phyloP scores from a whole-genome alignment of 2,888 invertebrate genomes.

The Tachina fera region DNA sequence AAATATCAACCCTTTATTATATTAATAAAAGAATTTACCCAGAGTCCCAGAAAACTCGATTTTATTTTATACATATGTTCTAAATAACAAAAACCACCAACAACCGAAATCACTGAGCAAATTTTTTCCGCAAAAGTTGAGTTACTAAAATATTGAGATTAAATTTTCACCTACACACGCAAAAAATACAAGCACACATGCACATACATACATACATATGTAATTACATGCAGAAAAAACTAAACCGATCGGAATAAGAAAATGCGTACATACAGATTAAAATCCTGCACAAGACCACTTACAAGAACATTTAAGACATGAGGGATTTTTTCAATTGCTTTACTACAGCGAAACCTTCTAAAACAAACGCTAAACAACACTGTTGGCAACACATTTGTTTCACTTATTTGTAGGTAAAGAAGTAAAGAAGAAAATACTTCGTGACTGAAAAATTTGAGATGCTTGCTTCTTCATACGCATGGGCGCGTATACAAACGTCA shows the following conservation, averaged over 20 bases:
- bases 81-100: slow-evolving; percentile 46
- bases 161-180: slow-evolving; percentile 57
- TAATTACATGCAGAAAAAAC: slow-evolving; percentile 19
- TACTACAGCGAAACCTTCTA: too few species aligned
- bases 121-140: slow-evolving; percentile 65
- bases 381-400: too few species aligned
- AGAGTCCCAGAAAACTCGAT: slow-evolving; percentile 71
- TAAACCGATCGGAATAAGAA: slow-evolving; percentile 58
- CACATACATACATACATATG: not conserved
- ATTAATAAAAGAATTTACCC: not conserved
- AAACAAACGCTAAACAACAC: too few species aligned
- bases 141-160: slow-evolving; percentile 27
- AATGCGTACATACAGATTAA: slow-evolving; percentile 51
- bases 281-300: too few species aligned
- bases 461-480: too few species aligned
- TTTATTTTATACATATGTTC: slow-evolving; percentile 62
- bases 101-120: slow-evolving; percentile 47
- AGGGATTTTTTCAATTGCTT: too few species aligned
- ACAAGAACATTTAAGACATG: too few species aligned
- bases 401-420: too few species aligned
- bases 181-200: slow-evolving; percentile 9
- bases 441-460: too few species aligned
- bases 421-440: too few species aligned
- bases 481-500: too few species aligned
- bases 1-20: not conserved